Base-by-base conservation (phyloP, 2,888 invertebrate genomes). In the Plagodis pulveraria region DNA sequence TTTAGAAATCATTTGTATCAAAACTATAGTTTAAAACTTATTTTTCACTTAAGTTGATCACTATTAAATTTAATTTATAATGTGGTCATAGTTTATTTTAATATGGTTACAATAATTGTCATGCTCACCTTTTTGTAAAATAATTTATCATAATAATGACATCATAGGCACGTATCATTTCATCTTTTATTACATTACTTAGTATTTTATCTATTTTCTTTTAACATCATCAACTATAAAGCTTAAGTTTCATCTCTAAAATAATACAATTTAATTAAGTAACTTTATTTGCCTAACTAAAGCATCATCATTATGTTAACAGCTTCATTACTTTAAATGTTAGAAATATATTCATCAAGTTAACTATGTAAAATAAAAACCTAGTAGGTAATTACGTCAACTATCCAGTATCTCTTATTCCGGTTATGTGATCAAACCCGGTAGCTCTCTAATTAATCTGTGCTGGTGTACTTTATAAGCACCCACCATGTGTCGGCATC, bases 391-490 rank as follows among this genome's bases (percentile, higher is more conserved):
- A 76, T 76, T 78, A 72, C 68, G 56, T 62, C 59, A 63, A 64
- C 65, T 69, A 71, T 66, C 50, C 60, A 70, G 69, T 81, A 81
- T 81, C 83, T 81, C 65, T 56, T 60, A 71, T 72, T 73, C 80
- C 70, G 71, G 81, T 77, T 77, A 72, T 68, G 72, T 73, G 77
- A 80, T 81, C 78, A 71, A 77, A 76, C 70, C 79, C 76, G 67
- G 80, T 77, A 81, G 79, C 77, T 71, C 75, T 76, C 83, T 83
- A 84, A 88, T 89, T 88, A 89, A 90, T 88, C 84, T 83, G 73
- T 72, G 73, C 69, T 84, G 82, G 83, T 79, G 77, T 80, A 78
- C 76, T 78, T 73, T 77, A 77, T 83, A 83, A 81, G 77, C 60
- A 61, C 60, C 78, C 80, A 73, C 80, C 78, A 77, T 82, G 82